A percentile compares a stretch with the other conserved stretches of the same genome.
phyloP scores from a whole-genome alignment of 1,140 invertebrate genomes.

The Pogonus chalceus region DNA sequence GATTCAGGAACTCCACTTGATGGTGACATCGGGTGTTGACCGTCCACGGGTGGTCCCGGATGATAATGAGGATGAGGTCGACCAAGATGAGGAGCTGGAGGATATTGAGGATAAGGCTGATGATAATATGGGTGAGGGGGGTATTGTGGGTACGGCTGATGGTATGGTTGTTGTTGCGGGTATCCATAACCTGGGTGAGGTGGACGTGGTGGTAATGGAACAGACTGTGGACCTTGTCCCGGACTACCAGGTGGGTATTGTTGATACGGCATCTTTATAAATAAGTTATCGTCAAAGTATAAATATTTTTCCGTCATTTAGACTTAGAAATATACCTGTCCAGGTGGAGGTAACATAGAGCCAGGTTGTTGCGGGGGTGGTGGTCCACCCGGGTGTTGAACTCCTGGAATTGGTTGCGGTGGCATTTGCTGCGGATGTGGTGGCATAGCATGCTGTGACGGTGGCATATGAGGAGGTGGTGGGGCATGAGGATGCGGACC shows the following conservation, averaged over 20 bases:
- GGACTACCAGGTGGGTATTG: conserved; percentile 37
- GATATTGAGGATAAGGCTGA: conserved; percentile 48
- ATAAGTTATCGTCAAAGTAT: too few relatives aligned
- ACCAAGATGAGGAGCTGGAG: conserved; percentile 42
- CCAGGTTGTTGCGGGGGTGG: conserved; percentile 14
- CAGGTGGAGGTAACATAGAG: conserved; percentile 42
- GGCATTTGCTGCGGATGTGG: conserved; percentile 23
- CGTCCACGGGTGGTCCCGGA: conserved; percentile 20
- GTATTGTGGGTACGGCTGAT: conserved; percentile 47
- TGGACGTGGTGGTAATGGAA: conserved; percentile 38
- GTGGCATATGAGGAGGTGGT: conserved; percentile 19
- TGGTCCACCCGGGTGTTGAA: not conserved
- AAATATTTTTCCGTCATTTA: too few relatives aligned
- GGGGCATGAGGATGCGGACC: conserved; percentile 16
- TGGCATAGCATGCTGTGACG: conserved; percentile 22
- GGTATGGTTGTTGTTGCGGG: conserved; percentile 48
- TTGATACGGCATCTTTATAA: conserved; percentile 34
- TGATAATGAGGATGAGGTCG: conserved; percentile 41
- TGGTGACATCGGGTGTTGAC: conserved; percentile 5
- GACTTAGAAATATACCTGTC: too few relatives aligned
- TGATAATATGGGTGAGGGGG: conserved; percentile 49
- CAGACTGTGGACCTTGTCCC: conserved; percentile 35
- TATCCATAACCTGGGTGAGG: conserved; percentile 50
- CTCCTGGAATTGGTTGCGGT: conserved; percentile 9
- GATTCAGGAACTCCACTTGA: not conserved